Base-by-base conservation (phyloP, 2,888 invertebrate genomes). In the Lampropteryx suffumata region DNA sequence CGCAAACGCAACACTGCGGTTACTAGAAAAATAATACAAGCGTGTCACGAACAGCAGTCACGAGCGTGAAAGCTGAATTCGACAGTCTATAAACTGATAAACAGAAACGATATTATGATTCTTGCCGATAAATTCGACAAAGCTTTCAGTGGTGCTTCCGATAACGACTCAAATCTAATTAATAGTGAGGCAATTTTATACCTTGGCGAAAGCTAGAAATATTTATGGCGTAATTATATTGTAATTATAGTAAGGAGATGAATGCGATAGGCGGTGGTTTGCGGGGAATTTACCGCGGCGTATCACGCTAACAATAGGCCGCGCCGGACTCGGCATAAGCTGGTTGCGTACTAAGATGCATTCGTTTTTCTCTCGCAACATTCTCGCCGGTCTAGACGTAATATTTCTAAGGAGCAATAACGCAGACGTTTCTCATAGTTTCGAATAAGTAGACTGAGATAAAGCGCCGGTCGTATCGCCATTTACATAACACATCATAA, bases 251-350 rank as follows among this genome's bases (percentile, higher is more conserved):
- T 66, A 63, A 62, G 52, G 68, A 75, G 79, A 75, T 74, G 69
- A 69, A 80, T 76, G 66, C 56, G 71, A 69, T 69, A 69, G 74
- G 65, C 67, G 63, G 72, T 70, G 67, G 70, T 71, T 69, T 66
- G 70, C 62, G 62, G 66, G 60, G 69, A 72, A 87, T 84, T 84
- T 81, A 87, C 83, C 70, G 79, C 69, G 72, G 65, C 64, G 70
- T 63, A 79, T 80, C 82, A 84, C 82, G 84, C 89, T 76, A 88
- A 89, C 89, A 89, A 88, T 86, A 86, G 86, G 85, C 76, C 68
- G 71, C 58, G 39, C 36, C 24, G 70, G 73, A 46, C 66, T 56
- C 57, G 42, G 53, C 43, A 35, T 50, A 34, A 51, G 35, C 55
- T 56, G 59, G 61, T 66, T 67, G 71, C 75, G 72, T 68, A 69